A percentile compares a stretch with the other conserved stretches of the same genome.
Evolutionary conservation across 2,113 vertebrate genomes (phyloP).

Genomic region (Hippolais icterina): DNA sequence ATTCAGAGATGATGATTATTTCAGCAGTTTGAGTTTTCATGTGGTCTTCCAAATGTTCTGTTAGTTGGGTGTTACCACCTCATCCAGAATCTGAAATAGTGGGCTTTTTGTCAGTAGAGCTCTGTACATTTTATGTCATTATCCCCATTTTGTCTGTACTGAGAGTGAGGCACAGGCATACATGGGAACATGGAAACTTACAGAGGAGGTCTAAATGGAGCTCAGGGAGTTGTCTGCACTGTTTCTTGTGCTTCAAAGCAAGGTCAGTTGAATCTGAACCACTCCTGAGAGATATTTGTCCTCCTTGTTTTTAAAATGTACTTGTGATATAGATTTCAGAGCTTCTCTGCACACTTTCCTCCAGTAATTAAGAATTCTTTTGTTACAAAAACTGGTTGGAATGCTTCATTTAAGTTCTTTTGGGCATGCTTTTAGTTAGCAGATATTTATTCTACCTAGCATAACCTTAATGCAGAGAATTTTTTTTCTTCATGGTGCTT

Average conservation of each 20-base stretch:
- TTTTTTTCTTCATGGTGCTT: neutral
- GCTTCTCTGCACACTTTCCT: neutral
- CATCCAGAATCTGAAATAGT: neutral
- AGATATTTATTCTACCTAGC: neutral
- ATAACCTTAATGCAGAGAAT: neutral
- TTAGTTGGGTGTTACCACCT: neutral
- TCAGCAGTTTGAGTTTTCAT: neutral
- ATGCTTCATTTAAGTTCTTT: neutral
- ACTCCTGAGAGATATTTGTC: neutral
- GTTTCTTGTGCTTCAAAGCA: neutral
- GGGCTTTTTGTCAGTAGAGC: neutral
- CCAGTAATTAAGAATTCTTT: neutral
- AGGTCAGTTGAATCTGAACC: accelerated
- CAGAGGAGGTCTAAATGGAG: neutral
- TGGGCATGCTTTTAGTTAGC: neutral
- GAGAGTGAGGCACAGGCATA: neutral
- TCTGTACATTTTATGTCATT: neutral
- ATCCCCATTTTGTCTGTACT: accelerated
- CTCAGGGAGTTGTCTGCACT: neutral
- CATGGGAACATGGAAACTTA: neutral
- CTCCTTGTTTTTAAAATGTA: neutral
- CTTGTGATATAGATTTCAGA: neutral
- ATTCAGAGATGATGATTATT: neutral
- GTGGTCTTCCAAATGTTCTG: neutral
- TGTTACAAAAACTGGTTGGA: neutral